Conservation (phyloP, 2,797 vertebrate genomes). For the Eidolon dupreanum region DNA sequence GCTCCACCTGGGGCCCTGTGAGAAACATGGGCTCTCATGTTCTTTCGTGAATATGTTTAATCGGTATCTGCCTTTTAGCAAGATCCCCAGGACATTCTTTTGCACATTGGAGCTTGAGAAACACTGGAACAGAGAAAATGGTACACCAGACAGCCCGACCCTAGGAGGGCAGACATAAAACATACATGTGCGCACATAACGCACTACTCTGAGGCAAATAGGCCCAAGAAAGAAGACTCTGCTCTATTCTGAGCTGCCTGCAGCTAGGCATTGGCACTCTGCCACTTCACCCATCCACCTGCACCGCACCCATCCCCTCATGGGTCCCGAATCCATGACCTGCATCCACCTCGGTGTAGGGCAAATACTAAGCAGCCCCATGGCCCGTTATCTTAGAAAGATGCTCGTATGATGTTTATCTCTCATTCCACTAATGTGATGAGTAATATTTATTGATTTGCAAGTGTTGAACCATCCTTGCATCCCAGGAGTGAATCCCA, state of each 20-base stretch:
- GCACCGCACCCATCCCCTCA: neutral
- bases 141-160: neutral
- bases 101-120: neutral
- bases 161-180: neutral
- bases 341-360: neutral
- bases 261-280: neutral
- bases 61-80: neutral
- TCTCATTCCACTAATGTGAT: neutral
- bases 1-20: neutral
- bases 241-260: neutral
- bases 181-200: accelerated
- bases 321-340: neutral
- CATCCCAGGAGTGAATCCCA: neutral
- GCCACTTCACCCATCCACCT: neutral
- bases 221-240: neutral
- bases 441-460: neutral
- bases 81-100: neutral
- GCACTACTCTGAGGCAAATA: neutral
- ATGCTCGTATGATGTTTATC: neutral
- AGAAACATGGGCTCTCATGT: neutral
- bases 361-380: neutral
- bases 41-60: neutral
- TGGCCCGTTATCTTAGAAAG: neutral
- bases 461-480: neutral
- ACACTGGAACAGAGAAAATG: neutral